Evolutionary conservation across 2,113 vertebrate species (phyloP), one percentile per base, ranked within the genome.

Genomic region (Urocolius indicus): DNA sequence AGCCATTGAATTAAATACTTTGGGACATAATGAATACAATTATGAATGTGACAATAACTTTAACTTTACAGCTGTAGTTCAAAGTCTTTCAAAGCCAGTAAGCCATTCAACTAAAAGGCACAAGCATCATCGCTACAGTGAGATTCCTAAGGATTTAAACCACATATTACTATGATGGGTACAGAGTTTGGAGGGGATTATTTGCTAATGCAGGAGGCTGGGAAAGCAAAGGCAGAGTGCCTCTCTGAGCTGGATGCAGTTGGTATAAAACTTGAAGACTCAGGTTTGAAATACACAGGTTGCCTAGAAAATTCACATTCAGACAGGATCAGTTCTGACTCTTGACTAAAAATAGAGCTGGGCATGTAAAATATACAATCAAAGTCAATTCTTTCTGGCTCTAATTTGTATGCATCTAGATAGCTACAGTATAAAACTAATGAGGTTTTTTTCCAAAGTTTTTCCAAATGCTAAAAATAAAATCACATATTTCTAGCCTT

Each of bases 81-180:
- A n/a, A 63, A 59, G 21, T 49, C 52, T 58, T 91, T 83, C 76
- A 48, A 87, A 92, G n/a, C 6, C n/a, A 77, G 13, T n/a, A 61
- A 66, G 52, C 15, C 30, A 48, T 48, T 75, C 26, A 67, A 27
- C 41, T 67, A 38, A 66, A 69, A 73, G 48, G n/a, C 20, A 45
- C 24, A 89, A 45, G 17, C n/a, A 75, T 22, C 23, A 54, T 13
- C 30, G 18, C 67, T 79, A 36, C 20, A 59, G 27, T 23, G 43
- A 67, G 16, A 58, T 41, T 75, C 36, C 9, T 9, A 43, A 58
- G 52, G 11, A 75, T 75, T 71, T 52, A 58, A 52, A 59, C 10
- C 13, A 38, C 4, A 3, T 27, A 58, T 17, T 19, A 22, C 13
- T 61, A 10, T 10, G 52, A 74, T 0, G 0, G 16, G 21, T 61